phyloP scores from a whole-genome alignment of 2,113 vertebrate species.

The Axis porcinus region DNA sequence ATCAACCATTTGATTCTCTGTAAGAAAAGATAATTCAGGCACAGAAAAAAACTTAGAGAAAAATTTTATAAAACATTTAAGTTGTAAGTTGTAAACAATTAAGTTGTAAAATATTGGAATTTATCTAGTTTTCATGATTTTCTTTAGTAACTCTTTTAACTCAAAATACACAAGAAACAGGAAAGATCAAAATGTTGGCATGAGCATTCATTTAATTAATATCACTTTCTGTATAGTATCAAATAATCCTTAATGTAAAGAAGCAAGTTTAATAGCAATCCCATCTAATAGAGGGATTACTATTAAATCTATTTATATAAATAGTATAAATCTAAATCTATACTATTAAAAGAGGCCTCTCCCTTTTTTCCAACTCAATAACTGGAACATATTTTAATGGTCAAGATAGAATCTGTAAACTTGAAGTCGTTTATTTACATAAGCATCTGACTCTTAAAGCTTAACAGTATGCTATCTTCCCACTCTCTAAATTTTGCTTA shows the following conservation, averaged over 20 bases:
- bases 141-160: neutral
- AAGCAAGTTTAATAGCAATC: neutral
- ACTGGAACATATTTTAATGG: neutral
- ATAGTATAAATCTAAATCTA: neutral
- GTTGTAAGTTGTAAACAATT: neutral
- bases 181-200: neutral
- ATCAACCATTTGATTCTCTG: slow-evolving; percentile 36
- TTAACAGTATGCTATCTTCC: neutral
- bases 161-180: neutral
- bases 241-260: neutral
- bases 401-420: neutral
- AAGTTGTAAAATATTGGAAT: neutral
- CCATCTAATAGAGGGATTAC: neutral
- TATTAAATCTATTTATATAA: neutral
- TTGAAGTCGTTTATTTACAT: neutral
- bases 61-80: neutral
- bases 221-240: neutral
- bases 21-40: neutral
- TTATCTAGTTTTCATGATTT: neutral
- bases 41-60: neutral
- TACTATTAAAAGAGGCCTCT: neutral
- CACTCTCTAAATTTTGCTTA: neutral
- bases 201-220: neutral
- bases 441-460: neutral
- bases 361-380: neutral